Evolutionary conservation across 1,140 invertebrate species (phyloP).

Genomic region (Hormaphis cornu): DNA sequence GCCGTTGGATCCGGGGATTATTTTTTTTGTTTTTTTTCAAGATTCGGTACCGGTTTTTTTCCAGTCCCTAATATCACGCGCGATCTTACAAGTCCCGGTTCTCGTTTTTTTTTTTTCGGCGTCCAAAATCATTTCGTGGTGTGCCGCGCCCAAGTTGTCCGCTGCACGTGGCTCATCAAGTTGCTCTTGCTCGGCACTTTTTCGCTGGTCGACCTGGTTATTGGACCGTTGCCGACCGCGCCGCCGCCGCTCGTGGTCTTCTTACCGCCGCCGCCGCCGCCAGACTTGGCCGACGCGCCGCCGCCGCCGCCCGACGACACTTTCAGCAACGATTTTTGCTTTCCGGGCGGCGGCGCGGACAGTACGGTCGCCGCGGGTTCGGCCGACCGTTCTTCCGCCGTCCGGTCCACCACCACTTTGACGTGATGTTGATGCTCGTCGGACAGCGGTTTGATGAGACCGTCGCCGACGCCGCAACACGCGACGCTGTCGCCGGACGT

Average conservation of each 20-base stretch:
- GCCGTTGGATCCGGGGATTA: too few species aligned
- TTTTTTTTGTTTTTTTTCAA: too few species aligned
- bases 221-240: constrained; percentile 42
- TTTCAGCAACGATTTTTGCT: constrained; percentile 22
- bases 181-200: constrained; percentile 72
- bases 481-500: neutral
- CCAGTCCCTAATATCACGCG: too few species aligned
- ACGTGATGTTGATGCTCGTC: constrained; percentile 53
- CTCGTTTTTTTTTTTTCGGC: too few species aligned
- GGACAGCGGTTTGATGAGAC: constrained; percentile 58
- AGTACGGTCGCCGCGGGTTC: constrained; percentile 40
- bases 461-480: too few species aligned
- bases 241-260: neutral
- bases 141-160: constrained; percentile 71
- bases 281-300: too few species aligned
- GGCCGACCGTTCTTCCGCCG: constrained; percentile 46
- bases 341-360: constrained; percentile 42
- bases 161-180: constrained; percentile 68
- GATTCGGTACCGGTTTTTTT: too few species aligned
- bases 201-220: constrained; percentile 72
- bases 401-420: constrained; percentile 47
- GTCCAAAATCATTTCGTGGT: constrained; percentile 60
- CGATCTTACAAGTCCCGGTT: too few species aligned
- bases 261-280: neutral
- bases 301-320: neutral